These are phyloP conservation scores for Amyelois transitella DNA, from an alignment of 1,140 invertebrate species.

Conservation along the genomic window DNA sequence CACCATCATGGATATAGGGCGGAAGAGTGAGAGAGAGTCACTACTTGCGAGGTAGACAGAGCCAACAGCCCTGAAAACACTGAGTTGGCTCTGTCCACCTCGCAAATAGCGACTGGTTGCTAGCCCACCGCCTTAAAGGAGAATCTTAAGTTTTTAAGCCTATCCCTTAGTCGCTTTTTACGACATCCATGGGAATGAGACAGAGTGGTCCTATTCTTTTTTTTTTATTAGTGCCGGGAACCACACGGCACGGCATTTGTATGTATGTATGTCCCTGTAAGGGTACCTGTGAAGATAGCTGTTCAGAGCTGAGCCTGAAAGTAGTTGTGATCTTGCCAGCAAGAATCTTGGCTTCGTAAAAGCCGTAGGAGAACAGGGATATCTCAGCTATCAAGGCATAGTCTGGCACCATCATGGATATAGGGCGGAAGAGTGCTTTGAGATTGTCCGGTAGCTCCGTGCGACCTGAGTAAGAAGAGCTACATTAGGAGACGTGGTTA, in stretches of 20 bases:
- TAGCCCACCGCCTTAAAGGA: too few species aligned
- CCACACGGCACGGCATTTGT: too few species aligned
- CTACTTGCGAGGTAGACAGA: too few species aligned
- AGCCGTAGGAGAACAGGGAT: slow-evolving; percentile 92
- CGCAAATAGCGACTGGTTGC: neutral
- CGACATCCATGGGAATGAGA: too few species aligned
- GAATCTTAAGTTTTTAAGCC: too few species aligned
- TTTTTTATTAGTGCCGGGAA: too few species aligned
- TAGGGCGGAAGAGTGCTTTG: slow-evolving; percentile 92
- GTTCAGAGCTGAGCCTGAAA: slow-evolving; percentile 91
- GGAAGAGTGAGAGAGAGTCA: too few species aligned
- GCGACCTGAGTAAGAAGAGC: slow-evolving; percentile 68
- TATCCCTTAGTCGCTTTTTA: too few species aligned
- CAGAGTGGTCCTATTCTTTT: too few species aligned
- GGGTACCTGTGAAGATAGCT: slow-evolving; percentile 82
- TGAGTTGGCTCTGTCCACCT: too few species aligned
- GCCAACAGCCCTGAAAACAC: too few species aligned
- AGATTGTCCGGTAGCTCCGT: slow-evolving; percentile 92
- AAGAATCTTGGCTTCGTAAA: slow-evolving; percentile 85
- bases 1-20: slow-evolving; percentile 95
- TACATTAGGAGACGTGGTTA: too few species aligned
- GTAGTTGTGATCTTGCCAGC: slow-evolving; percentile 93
- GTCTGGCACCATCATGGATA: slow-evolving; percentile 97
- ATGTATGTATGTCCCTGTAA: neutral
- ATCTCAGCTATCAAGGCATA: slow-evolving; percentile 95